Evolutionary conservation across 2,888 invertebrate genomes (phyloP).

Genomic region (Platycnemis pennipes): DNA sequence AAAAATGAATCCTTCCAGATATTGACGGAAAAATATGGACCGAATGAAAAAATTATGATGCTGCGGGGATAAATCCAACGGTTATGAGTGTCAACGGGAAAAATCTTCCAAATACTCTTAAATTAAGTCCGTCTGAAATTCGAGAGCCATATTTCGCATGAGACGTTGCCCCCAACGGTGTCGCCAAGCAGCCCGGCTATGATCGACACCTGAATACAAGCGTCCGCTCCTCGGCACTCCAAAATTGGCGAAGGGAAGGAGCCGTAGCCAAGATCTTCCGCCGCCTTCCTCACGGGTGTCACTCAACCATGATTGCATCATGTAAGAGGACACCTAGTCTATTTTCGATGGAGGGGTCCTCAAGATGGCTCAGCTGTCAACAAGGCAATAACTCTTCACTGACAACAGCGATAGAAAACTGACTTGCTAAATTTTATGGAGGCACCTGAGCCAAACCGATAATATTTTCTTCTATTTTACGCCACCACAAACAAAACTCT

Average conservation of each 20-base stretch:
- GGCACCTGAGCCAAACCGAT: background rate
- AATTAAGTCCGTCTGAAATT: too few species aligned
- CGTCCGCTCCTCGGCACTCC: background rate
- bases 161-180: too few species aligned
- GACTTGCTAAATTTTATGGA: background rate
- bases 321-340: background rate
- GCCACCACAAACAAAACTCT: too few species aligned
- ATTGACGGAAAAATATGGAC: too few species aligned
- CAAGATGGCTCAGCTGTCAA: background rate
- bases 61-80: too few species aligned
- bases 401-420: background rate
- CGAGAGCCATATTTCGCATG: too few species aligned
- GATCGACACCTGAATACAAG: background rate
- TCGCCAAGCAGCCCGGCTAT: background rate
- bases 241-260: background rate
- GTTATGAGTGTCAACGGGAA: too few species aligned
- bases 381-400: background rate
- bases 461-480: background rate
- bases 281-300: background rate
- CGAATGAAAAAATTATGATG: too few species aligned
- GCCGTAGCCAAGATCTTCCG: background rate
- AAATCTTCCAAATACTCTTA: too few species aligned
- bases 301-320: slow-evolving; percentile 29
- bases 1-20: too few species aligned
- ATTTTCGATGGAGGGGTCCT: background rate